Evolutionary conservation across 1,140 invertebrate species (phyloP), one percentile per base, ranked within the genome.

Genomic region (Monochamus saltuarius): DNA sequence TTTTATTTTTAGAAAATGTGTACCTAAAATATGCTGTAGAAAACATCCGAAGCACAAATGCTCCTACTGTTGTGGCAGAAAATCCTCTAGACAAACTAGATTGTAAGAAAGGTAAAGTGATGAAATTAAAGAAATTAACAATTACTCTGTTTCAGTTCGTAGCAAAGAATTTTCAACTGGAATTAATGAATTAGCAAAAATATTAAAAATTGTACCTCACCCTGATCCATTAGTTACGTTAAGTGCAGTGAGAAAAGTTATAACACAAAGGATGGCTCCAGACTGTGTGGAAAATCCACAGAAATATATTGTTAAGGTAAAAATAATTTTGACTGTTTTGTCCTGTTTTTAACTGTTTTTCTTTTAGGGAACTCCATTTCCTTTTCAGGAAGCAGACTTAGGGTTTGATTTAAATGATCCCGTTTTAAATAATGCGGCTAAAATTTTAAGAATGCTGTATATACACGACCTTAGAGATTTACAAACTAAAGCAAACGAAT

Each of bases 401-500:
- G 88, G 88, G 45, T 87, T 88, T 77, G 83, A 90, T 56, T 80
- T 84, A 46, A 82, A 82, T 49, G 89, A 93, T 77, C 78, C 82
- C 45, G 82, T 85, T 16, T 73, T 91, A 34, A 90, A 91, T 65
- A 85, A 90, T 71, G 91, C 92, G 10, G 87, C 88, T 4, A 88
- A 88, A 78, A 85, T 97, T 39, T 79, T 98, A 19, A 84, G 92
- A 38, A 81, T 98, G 13, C 75, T 98, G 3, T 96, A 96, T 75
- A 90, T 98, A 64, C 89, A 94, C 70, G 92, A 97, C 75, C 77
- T 98, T 7, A 81, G 95, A 64, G 84, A 94, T 63, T 81, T 98
- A 17, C 97, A 99, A 78, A 98, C 95, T 0, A 87, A 87, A 71
- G 97, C 98, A 37, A 99, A 99, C 78, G 91, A 96, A 79, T 87